Base-by-base conservation (phyloP, 2,888 invertebrate genomes). In the Eurytoma adleriae region DNA sequence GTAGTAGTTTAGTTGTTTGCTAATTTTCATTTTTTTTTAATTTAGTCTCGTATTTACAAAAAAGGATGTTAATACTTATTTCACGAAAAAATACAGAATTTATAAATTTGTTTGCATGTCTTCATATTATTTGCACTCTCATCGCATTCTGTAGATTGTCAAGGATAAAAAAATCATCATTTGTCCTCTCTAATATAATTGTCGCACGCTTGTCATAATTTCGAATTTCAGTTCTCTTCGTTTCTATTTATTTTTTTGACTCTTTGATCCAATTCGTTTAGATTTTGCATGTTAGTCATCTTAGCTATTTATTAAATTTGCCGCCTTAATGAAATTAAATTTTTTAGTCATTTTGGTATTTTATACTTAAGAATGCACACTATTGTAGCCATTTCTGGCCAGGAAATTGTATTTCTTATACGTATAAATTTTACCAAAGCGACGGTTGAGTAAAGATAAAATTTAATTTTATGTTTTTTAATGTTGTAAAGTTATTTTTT, bases 241-340 rank as follows among this genome's bases (percentile, higher is more conserved):
- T 80, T 78, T 72, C 16, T 30, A 74, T 75, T 78, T 80, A 80
- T 76, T 73, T 74, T 40, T 82, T 79, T 69, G 52, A 81, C 48
- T 80, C 70, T 79, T 57, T 81, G 18, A 62, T 82, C 72, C 59
- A 68, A 66, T 75, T 80, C 62, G 69, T 77, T 80, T 82, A 75
- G 68, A 78, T 24, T 66, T 69, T 83, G 83, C 83, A 83, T 83
- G 82, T 75, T 78, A 76, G 68, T 78, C 68, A 71, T 75, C 79
- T 79, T 81, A 79, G 66, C 73, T 73, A 50, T 57, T 64, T 74
- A 64, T 20, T 50, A 52, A 57, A 71, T 54, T 18, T 67, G 18
- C n/a, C 68, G 48, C 40, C 27, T 72, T 76, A 57, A n/a, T 59
- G 50, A 40, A 50, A 18, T 69, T 64, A n/a, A 56, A 66, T 54